Percentiles rank a stretch among this genome's conserved stretches.
Conservation (phyloP, 35 echinoderm and acorn worm genomes). For the Ptychodera flava region DNA sequence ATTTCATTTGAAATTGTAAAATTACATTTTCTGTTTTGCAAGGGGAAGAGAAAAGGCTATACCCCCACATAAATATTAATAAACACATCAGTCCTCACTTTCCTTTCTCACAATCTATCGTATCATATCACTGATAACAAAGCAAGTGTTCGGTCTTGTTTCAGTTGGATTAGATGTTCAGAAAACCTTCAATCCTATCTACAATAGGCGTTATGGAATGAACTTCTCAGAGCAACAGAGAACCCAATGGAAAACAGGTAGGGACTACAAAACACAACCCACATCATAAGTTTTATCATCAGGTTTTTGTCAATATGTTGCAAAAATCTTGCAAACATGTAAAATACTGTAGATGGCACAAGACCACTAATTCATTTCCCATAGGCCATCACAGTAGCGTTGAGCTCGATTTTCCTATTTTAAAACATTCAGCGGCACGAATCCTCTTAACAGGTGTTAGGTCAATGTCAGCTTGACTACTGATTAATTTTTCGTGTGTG, state of each 20-base stretch:
- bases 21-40: not conserved
- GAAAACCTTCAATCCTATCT: conserved; percentile 53
- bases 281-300: not conserved
- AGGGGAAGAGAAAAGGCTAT: not conserved
- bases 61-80: not conserved
- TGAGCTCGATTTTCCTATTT: no score
- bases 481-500: no score
- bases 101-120: not conserved
- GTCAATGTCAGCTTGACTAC: no score
- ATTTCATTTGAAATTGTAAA: not conserved
- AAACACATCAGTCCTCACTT: not conserved
- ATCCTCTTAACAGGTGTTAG: no score
- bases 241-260: not conserved
- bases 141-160: not conserved
- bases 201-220: conserved; percentile 34
- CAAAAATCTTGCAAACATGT: not conserved
- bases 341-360: not conserved
- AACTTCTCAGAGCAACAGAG: not conserved
- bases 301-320: not conserved
- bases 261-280: not conserved
- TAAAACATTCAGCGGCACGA: no score
- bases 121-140: not conserved
- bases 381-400: no score
- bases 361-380: no score
- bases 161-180: conserved; percentile 56